phyloP scores from a whole-genome alignment of 2,797 vertebrate genomes.

The Notolabrus celidotus region DNA sequence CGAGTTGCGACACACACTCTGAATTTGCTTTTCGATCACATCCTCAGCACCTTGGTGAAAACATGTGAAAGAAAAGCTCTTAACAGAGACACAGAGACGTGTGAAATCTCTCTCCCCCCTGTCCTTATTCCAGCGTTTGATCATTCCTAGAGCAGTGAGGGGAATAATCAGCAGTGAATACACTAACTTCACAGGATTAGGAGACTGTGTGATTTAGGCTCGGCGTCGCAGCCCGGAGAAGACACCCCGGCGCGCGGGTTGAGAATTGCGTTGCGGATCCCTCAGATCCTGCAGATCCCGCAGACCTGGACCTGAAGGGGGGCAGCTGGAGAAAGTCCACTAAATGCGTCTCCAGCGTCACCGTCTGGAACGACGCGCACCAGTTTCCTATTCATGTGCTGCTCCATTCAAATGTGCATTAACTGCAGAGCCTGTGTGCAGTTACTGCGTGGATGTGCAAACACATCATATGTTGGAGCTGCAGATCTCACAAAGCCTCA shows the following conservation, averaged over 20 bases:
- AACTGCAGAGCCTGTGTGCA: no score
- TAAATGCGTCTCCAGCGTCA: slow-evolving; percentile 55
- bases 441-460: no score
- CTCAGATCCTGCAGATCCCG: slow-evolving; percentile 66
- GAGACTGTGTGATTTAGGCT: slow-evolving; percentile 44
- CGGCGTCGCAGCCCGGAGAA: slow-evolving; percentile 55
- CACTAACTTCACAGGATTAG: slow-evolving; percentile 67
- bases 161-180: slow-evolving; percentile 49
- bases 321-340: slow-evolving; percentile 70
- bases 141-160: neutral
- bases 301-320: slow-evolving; percentile 65
- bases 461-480: neutral
- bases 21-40: slow-evolving; percentile 20
- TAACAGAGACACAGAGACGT: slow-evolving; percentile 9
- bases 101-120: neutral
- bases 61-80: slow-evolving; percentile 21
- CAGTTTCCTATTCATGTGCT: slow-evolving; percentile 26
- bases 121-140: neutral
- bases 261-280: slow-evolving; percentile 73
- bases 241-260: slow-evolving; percentile 73
- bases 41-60: neutral
- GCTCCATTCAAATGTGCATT: slow-evolving; percentile 25
- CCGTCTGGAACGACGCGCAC: slow-evolving; percentile 32
- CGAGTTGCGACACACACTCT: slow-evolving; percentile 26
- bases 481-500: neutral